Evolutionary conservation across 2,797 vertebrate genomes (phyloP), one percentile per base, ranked within the genome.

Genomic region (Notoglanidium macrostoma): DNA sequence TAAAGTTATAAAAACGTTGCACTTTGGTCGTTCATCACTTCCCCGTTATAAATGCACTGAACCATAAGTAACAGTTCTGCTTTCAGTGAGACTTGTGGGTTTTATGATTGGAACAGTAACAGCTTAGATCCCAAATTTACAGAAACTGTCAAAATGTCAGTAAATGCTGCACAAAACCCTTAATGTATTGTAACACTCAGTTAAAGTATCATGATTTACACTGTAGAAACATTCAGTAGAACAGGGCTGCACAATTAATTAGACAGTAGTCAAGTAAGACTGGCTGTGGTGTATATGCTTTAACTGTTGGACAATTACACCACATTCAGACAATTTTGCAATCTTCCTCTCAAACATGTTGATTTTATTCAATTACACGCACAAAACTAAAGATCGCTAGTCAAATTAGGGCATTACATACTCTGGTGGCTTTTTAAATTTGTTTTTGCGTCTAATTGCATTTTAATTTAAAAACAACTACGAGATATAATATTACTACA

Each of bases 11-110:
- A 44, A 82, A 55, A 59, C 54, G 15, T 83, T 82, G 57, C 55
- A 81, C 87, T 88, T 88, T 85, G 74, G 87, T 88, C 83, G 63
- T 14, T 68, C 17, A 8, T 67, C 12, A 49, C 5, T 40, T 84
- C n/a, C 54, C 68, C 29, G 11, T 68, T 51, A 10, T 63, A 80
- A 74, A 32, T 35, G 55, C n/a, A 83, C 8, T 74, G 67, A 87
- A 19, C 74, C 51, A 79, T 80, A 54, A 80, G 72, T n/a, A 77
- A 15, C 55, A 44, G 21, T 44, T 61, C 35, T 61, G 12, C 17
- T n/a, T 55, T 78, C 76, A 57, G 72, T 21, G 8, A 74, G 23
- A 51, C 46, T 72, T 49, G 49, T 79, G 35, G 32, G 49, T n/a
- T 84, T 77, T 55, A 70, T 79, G n/a, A 70, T 57, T 54, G 29